Base-by-base conservation (phyloP, 2,113 vertebrate species). In the Sceloporus undulatus region DNA sequence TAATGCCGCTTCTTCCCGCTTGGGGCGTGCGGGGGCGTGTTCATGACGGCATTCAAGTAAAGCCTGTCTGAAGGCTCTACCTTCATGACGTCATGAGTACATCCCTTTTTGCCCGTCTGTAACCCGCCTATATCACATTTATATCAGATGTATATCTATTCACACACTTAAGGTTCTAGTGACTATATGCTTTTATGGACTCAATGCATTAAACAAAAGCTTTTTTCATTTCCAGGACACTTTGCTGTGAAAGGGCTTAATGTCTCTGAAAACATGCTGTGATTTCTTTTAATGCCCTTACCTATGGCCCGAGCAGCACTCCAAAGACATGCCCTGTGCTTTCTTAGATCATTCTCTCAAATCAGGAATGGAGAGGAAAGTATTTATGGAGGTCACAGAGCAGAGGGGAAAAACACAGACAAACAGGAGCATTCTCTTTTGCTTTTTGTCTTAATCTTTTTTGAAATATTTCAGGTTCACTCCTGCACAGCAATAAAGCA, bases 401-500 rank as follows among this genome's bases (percentile, higher is more conserved):
- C 4, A 74, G 52, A 74, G 52, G 48, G 34, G 1, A 11, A 48
- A 84, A 78, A 75, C 6, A 29, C 21, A 14, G n/a, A 29, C 9
- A 54, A 74, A 38, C 9, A 56, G 14, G 18, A 76, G 34, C 27
- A 73, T 21, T 71, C 66, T 65, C 19, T 65, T 34, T 38, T 34
- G 19, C 38, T 62, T 65, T 65, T n/a, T 84, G 8, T 52, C 65
- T 54, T 56, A 84, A 54, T 84, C 16, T 71, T 42, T 82, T 14
- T 38, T 42, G 80, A 81, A 81, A 38, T 65, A 65, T 23, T 65
- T 65, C 59, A 81, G 34, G 16, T 81, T 40, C 85, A 92, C 48
- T 89, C 23, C 89, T 73, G 59, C n/a, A 3, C 42, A 85, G 85
- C 90, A 92, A 84, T 79, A 62, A 87, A 90, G 62, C 82, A 56